phyloP scores from a whole-genome alignment of 2,797 vertebrate species.

The Falco concolor region DNA sequence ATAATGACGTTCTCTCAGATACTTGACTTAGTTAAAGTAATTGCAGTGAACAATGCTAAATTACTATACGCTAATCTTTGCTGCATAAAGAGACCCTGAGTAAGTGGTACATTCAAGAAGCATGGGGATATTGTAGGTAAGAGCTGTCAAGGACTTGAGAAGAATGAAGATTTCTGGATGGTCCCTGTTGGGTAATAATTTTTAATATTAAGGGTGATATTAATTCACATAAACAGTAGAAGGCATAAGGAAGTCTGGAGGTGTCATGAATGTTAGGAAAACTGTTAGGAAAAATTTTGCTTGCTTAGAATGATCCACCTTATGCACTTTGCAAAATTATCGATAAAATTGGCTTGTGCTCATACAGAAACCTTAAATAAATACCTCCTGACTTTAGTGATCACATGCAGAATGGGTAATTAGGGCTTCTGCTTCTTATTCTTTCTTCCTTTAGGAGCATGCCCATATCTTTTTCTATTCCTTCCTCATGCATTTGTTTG shows the following conservation, averaged over 20 bases:
- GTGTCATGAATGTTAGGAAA: background rate
- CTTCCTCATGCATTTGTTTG: background rate
- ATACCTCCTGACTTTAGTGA: background rate
- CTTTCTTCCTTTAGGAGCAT: background rate
- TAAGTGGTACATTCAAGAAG: background rate
- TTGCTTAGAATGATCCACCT: background rate
- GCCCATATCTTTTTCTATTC: background rate
- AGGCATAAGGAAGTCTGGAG: background rate
- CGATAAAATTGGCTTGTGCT: background rate
- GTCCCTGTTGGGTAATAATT: background rate
- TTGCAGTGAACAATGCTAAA: background rate
- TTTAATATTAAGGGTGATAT: background rate
- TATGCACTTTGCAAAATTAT: background rate
- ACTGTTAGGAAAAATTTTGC: background rate
- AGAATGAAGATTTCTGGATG: background rate
- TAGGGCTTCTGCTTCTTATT: background rate
- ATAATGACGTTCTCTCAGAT: background rate
- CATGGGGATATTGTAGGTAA: background rate
- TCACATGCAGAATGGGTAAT: background rate
- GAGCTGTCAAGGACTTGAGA: background rate
- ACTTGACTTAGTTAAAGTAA: background rate
- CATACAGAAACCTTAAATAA: background rate
- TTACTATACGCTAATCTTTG: background rate
- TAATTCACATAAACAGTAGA: background rate
- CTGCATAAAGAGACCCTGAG: background rate